Evolutionary conservation across 2,113 vertebrate species (phyloP), one percentile per base, ranked within the genome.

Genomic region (Lophius piscatorius): DNA sequence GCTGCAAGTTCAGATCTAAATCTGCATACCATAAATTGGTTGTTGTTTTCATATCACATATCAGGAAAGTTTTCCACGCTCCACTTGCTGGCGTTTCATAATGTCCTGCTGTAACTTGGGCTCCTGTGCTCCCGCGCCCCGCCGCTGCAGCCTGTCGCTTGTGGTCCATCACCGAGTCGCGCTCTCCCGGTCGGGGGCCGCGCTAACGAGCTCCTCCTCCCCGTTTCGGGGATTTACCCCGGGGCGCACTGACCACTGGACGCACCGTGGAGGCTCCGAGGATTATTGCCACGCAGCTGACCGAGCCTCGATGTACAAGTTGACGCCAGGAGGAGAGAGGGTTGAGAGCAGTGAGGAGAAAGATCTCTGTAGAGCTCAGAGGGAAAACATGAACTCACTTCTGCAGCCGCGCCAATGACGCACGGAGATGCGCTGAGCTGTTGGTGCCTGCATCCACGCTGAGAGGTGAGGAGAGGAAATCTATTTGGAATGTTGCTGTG

Each of bases 201-300:
- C 55, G 48, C 70, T 92, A 92, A 92, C 80, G 87, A 92, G 90
- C 85, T 86, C 58, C 70, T 80, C 66, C 74, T 75, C 57, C 71
- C 69, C 62, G 52, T 78, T 82, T 76, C 44, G 56, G 65, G 75
- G 86, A 85, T 87, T 88, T 87, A 58, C 78, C 84, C 85, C 50
- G 67, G 78, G 83, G 85, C 66, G 70, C 77, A 42, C 72, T 74
- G 77, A 78, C 74, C 83, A 79, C 66, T 68, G 76, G 73, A 59
- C 70, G 20, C 56, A 60, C 59, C 41, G 61, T 57, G 59, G 64
- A 80, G 61, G 59, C 56, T 76, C 23, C 34, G 41, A 71, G 72
- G 62, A 81, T 82, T 81, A 86, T 52, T 52, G 72, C 63, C 70
- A 76, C 67, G 74, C 41, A 60, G 50, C 58, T 28, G 55, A 70